These are phyloP conservation scores for Eulacestoma nigropectus DNA, from an alignment of 2,113 vertebrate genomes.

Conservation along the genomic window DNA sequence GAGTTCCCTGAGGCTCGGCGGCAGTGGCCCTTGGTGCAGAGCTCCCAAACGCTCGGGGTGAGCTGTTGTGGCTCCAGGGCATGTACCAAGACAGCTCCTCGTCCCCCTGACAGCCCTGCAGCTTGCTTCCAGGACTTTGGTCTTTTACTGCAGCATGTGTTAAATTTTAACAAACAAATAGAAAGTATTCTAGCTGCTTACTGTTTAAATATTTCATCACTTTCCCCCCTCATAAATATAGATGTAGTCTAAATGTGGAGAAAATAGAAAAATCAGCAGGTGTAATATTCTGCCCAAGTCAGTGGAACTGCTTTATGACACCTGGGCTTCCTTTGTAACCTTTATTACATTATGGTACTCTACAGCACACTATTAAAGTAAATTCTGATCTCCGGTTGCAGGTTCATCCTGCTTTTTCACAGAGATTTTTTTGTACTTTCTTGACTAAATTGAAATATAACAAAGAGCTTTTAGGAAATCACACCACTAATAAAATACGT, in stretches of 20 bases:
- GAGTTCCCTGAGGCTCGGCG: background rate
- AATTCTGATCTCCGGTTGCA: background rate
- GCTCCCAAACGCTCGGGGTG: background rate
- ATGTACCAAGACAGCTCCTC: background rate
- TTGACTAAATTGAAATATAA: background rate
- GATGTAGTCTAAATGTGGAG: background rate
- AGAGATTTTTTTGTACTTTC: background rate
- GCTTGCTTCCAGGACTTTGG: conserved; percentile 21
- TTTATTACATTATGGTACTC: background rate
- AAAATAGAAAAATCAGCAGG: conserved; percentile 25
- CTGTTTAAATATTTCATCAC: conserved; percentile 47
- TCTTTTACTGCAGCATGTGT: background rate
- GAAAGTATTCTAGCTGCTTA: background rate
- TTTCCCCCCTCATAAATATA: background rate
- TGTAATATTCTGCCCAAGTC: background rate
- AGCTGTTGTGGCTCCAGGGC: background rate
- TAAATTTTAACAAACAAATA: conserved; percentile 46
- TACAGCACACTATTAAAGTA: background rate
- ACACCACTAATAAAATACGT: background rate
- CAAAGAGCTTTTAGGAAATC: background rate
- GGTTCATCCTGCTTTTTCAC: background rate
- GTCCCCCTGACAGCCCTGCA: conserved; percentile 8
- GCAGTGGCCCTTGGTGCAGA: background rate
- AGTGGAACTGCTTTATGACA: background rate
- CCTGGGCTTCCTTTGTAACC: background rate